Evolutionary conservation across 2,113 vertebrate species (phyloP).

Genomic region (Podilymbus podiceps): DNA sequence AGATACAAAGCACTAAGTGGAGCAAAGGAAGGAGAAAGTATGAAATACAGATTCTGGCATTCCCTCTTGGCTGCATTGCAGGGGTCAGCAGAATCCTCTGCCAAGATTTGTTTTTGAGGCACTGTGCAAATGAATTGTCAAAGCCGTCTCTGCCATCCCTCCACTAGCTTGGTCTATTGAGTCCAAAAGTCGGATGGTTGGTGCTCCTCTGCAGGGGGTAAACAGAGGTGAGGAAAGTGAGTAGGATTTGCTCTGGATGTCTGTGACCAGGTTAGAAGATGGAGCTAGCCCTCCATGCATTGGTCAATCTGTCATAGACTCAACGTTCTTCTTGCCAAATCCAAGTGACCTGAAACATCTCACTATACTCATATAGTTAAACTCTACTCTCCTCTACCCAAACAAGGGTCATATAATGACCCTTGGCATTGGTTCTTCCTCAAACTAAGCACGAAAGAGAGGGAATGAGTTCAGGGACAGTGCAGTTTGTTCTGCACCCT

Average conservation of each 20-base stretch:
- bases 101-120: background rate
- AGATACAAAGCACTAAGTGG: background rate
- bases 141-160: background rate
- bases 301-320: background rate
- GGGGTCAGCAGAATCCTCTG: slow-evolving; percentile 6
- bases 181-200: background rate
- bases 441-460: background rate
- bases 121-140: background rate
- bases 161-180: background rate
- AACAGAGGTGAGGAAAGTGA: background rate
- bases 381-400: background rate
- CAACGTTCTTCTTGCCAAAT: background rate
- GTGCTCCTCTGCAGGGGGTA: background rate
- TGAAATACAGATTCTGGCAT: background rate
- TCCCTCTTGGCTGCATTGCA: background rate
- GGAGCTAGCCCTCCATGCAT: background rate
- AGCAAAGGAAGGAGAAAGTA: background rate
- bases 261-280: background rate
- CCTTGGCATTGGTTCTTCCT: background rate
- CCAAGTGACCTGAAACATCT: background rate
- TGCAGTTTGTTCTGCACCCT: background rate
- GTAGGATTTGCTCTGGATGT: background rate
- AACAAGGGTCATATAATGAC: background rate
- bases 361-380: background rate
- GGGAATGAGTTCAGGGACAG: background rate